phyloP scores from a whole-genome alignment of 1,140 invertebrate species.

The Artemia franciscana region DNA sequence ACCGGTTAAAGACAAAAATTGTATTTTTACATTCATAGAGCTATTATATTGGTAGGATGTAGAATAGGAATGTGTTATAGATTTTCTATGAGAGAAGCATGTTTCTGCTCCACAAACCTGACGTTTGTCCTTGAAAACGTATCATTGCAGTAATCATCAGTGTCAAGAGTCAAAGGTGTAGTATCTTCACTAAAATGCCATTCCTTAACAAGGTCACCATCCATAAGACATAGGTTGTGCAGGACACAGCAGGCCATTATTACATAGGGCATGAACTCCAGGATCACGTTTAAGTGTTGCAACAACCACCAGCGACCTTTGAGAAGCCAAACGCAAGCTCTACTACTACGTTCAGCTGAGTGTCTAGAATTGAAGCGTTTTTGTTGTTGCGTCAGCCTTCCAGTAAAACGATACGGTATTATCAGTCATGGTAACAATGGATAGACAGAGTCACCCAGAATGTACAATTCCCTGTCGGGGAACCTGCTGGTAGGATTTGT shows the following conservation, averaged over 20 bases:
- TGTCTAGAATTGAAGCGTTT: neutral
- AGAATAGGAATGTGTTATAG: too few species aligned
- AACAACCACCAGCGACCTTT: neutral
- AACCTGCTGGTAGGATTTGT: neutral
- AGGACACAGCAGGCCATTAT: neutral
- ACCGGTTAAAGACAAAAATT: too few species aligned
- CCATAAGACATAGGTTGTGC: neutral
- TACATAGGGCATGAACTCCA: neutral
- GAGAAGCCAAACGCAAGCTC: neutral
- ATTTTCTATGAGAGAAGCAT: too few species aligned
- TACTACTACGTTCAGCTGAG: neutral
- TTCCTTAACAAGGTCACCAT: neutral
- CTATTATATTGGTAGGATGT: too few species aligned
- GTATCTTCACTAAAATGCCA: too few species aligned
- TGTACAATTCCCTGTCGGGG: neutral
- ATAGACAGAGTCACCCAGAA: neutral
- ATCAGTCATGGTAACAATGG: neutral
- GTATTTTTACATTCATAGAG: too few species aligned
- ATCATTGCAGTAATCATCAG: too few species aligned
- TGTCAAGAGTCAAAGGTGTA: too few species aligned
- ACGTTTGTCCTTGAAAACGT: too few species aligned
- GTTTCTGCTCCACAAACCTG: too few species aligned
- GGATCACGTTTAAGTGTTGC: neutral
- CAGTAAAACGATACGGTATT: neutral
- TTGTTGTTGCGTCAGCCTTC: neutral